Base-by-base conservation (phyloP, 2,797 vertebrate genomes). In the Sebastes umbrosus region DNA sequence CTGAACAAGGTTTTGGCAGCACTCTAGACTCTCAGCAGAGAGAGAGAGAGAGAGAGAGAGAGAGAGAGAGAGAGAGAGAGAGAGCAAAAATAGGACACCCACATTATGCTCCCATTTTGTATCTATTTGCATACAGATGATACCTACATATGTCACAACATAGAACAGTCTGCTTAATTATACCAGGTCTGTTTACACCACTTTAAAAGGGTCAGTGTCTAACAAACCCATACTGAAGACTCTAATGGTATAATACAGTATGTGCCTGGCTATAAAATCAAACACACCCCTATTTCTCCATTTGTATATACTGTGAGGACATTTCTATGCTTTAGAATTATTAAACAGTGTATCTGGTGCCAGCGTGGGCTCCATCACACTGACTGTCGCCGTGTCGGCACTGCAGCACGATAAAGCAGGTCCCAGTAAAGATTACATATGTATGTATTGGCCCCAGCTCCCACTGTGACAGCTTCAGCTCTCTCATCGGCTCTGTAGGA, bases 121-220 rank as follows among this genome's bases (percentile, higher is more conserved):
- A 77, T 85, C 69, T 87, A 88, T 91, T 90, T 89, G 83, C 90
- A 90, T 88, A 74, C 66, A 76, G 73, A 84, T 80, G 83, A 88
- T 82, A 70, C 74, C n/a, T 77, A 66, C 73, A 86, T 82, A 71
- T 79, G 86, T 86, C 80, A 85, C 62, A 69, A 75, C 73, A 31
- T 69, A 63, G 58, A 54, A 67, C 74, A 55, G 22, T 74, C 43
- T 78, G 82, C 69, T 86, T 54, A 82, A 85, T 90, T 84, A 82
- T 57, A 69, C 34, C 50, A 5, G n/a, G 62, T 62, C 64, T 81
- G 76, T 86, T 87, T 81, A 87, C 72, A 20, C 70, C 58, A 75
- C 74, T 85, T 82, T 82, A 67, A 66, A 82, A 80, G 74, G 68
- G 69, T 87, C 83, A 83, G 39, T 79, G 77, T 82, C 34, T 77